Conservation (phyloP, 2,888 invertebrate species). For the Nomada ferruginata region DNA sequence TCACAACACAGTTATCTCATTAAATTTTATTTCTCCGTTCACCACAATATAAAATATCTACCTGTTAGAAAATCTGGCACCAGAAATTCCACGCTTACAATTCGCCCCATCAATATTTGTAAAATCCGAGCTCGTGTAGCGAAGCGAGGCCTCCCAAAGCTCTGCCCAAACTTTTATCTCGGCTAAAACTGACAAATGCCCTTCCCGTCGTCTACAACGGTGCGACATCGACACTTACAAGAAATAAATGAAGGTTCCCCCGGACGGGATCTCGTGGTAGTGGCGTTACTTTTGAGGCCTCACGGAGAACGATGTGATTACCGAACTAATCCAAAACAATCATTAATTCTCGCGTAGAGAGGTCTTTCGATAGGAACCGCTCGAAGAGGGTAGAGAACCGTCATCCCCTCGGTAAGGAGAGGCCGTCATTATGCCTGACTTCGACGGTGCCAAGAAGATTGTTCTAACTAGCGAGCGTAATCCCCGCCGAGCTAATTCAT, state of each 20-base stretch:
- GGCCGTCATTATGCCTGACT: slow-evolving; percentile 49
- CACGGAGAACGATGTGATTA: slow-evolving; percentile 57
- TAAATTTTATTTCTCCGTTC: too few relatives aligned
- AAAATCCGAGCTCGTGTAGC: background rate
- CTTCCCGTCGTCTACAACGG: background rate
- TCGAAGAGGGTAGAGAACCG: slow-evolving; percentile 39
- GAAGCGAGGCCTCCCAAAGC: background rate
- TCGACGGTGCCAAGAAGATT: slow-evolving; percentile 28
- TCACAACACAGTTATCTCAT: too few relatives aligned
- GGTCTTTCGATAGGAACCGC: slow-evolving; percentile 45
- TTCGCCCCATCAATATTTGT: too few relatives aligned
- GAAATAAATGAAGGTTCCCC: slow-evolving; percentile 47
- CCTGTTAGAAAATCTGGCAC: too few relatives aligned
- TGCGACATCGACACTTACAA: slow-evolving; percentile 23
- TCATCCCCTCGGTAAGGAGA: slow-evolving; percentile 36
- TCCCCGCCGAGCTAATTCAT: slow-evolving; percentile 59
- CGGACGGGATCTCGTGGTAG: slow-evolving; percentile 2
- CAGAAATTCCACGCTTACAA: too few relatives aligned
- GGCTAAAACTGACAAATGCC: slow-evolving; percentile 33
- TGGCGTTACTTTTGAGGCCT: slow-evolving; percentile 49
- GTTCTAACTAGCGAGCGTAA: slow-evolving; percentile 50
- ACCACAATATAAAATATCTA: too few relatives aligned
- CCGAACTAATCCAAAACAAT: slow-evolving; percentile 72
- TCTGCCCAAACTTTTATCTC: background rate
- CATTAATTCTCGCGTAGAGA: slow-evolving; percentile 66